phyloP scores from a whole-genome alignment of 2,888 invertebrate species.

The Ophion ventricosus region DNA sequence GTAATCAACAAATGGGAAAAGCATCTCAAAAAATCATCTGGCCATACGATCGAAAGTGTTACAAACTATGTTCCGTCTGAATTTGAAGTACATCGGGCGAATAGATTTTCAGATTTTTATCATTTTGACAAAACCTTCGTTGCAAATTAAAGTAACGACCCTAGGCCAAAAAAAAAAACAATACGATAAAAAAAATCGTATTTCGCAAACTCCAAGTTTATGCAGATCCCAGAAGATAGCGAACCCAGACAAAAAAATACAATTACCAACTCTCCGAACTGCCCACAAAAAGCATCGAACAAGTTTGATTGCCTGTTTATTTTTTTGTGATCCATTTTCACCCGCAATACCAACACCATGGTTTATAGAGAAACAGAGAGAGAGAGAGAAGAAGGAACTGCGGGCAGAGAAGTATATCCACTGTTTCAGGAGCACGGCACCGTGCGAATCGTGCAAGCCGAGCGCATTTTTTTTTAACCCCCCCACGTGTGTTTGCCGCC shows the following conservation, averaged over 20 bases:
- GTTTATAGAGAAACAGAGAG: slow-evolving; percentile 12
- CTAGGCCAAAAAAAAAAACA: too few species aligned
- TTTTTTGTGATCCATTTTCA: slow-evolving; percentile 45
- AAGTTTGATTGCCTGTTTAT: slow-evolving; percentile 22
- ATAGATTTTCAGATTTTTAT: too few species aligned
- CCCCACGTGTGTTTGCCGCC: slow-evolving; percentile 22
- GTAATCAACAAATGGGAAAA: background rate
- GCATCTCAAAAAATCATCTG: too few species aligned
- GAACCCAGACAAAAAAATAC: background rate
- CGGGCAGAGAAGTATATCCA: slow-evolving; percentile 44
- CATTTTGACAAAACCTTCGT: too few species aligned
- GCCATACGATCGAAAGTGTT: too few species aligned
- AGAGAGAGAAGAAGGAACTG: slow-evolving; percentile 4
- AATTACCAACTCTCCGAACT: background rate
- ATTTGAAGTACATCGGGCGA: too few species aligned
- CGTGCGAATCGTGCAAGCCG: slow-evolving; percentile 59
- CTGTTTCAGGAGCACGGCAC: slow-evolving; percentile 53
- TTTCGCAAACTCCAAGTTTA: background rate
- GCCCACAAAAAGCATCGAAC: slow-evolving; percentile 13
- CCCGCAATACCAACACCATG: slow-evolving; percentile 5
- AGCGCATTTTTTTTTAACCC: slow-evolving; percentile 31
- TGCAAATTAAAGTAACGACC: too few species aligned
- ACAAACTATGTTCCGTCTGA: background rate
- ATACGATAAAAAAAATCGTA: too few species aligned
- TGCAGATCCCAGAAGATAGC: background rate